Base-by-base conservation (phyloP, 2,113 vertebrate species). In the Tringa solitaria region DNA sequence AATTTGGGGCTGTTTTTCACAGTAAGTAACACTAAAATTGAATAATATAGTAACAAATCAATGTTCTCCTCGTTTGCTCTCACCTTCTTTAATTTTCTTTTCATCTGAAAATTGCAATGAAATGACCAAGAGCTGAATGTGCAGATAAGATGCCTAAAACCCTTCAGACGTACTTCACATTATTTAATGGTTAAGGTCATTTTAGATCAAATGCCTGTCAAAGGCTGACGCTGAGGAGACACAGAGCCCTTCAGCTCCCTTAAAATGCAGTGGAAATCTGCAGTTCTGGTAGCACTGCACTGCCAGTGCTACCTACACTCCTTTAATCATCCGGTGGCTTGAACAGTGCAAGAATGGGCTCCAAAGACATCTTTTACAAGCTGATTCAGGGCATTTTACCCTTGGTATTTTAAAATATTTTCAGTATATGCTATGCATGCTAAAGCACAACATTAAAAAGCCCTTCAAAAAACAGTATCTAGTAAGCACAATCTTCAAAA, bases 1-100 rank as follows among this genome's bases (percentile, higher is more conserved):
- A 95, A 54, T 70, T 70, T 43, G 93, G 74, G 91, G 41, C 51
- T 75, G 93, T 89, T 92, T 93, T 96, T 89, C 76, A 27, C 24
- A 32, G 8, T 39, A 96, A 95, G 84, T 89, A 94, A 53, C 35
- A 92, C 87, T 60, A 91, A 84, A 95, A 68, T 22, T 75, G 92
- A 97, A 96, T 60, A 90, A 87, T 87, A 80, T 53, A 84, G 50
- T 21, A 86, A 77, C 17, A 88, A 60, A 30, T 48, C 33, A 80
- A 73, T 30, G 9, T 82, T 93, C 93, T 67, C 43, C 12, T 93
- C n/a, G 50, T 80, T 88, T 78, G 57, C 7, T 90, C 81, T 82
- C 46, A 60, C 39, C 14, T 68, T 46, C 32, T 69, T 80, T 81
- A 72, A 39, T 81, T 92, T 75, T 50, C 22, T 65, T 89, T 76